Evolutionary conservation across 2,113 vertebrate species (phyloP).

Genomic region (Columba janthina): DNA sequence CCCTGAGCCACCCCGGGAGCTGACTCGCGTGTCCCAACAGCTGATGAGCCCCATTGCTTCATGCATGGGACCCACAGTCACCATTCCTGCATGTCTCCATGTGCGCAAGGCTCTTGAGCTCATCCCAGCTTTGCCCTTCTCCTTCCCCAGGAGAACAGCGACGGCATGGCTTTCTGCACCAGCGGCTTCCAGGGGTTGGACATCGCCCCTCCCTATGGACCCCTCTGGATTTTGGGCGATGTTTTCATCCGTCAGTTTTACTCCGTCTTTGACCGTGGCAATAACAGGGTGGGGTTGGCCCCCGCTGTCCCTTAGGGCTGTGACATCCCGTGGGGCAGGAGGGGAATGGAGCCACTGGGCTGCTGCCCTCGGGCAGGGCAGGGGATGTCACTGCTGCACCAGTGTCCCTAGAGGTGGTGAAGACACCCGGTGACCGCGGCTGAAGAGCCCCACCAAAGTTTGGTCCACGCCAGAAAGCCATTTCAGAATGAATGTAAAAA

Average conservation of each 20-base stretch:
- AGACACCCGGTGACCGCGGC: not conserved
- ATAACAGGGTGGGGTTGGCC: conserved; percentile 78
- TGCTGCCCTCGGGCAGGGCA: not conserved
- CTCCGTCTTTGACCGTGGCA: conserved; percentile 77
- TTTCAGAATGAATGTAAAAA: not conserved
- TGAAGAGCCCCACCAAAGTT: not conserved
- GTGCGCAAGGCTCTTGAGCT: rapidly evolving
- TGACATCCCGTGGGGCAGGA: not conserved
- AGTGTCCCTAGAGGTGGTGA: not conserved
- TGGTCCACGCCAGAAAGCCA: rapidly evolving
- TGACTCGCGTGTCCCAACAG: rapidly evolving
- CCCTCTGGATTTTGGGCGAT: conserved; percentile 79
- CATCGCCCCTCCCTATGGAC: conserved; percentile 65
- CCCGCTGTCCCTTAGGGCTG: conserved; percentile 29
- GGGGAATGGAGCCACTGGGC: rapidly evolving
- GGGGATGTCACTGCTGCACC: not conserved
- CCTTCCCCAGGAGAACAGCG: conserved; percentile 17
- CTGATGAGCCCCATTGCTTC: not conserved
- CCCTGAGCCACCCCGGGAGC: rapidly evolving
- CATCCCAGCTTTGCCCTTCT: not conserved
- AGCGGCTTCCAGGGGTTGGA: conserved; percentile 76
- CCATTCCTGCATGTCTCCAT: rapidly evolving
- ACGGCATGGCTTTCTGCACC: conserved; percentile 50
- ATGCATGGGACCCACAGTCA: rapidly evolving
- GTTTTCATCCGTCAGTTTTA: conserved; percentile 81